Evolutionary conservation across 2,113 vertebrate species (phyloP), one percentile per base, ranked within the genome.

Genomic region (Procavia capensis): DNA sequence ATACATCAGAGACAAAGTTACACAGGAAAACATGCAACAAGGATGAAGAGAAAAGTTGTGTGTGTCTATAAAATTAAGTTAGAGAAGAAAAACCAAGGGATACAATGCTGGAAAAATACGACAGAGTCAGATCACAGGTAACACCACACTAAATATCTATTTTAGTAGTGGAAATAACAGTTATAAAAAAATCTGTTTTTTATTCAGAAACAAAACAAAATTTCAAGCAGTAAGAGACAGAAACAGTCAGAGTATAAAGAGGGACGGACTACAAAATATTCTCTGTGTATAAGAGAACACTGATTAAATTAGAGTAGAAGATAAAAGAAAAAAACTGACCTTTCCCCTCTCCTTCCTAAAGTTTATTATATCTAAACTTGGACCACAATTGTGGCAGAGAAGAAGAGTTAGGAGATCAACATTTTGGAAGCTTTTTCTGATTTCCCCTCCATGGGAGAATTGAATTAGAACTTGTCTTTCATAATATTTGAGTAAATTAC

Each of bases 51-150:
- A 27, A 31, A 20, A 13, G 31, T 89, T 19, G 54, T 74, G 11
- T 84, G 47, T 92, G 45, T 22, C 74, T 90, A 88, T 5, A 90
- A 19, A 91, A 85, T 88, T 61, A 90, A 74, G 16, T 59, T 83
- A 68, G 9, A 87, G 76, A 94, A 68, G 9, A 92, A 47, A 91
- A 83, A 47, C 75, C 61, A 92, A 41, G 22, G 4, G 7, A 63
- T 61, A 59, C 2, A 25, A 87, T 61, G 16, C 2, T 80, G 14
- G 31, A 20, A 95, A 95, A 88, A 85, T 41, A 63, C 7, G 9
- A 41, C 54, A 39, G 6, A 24, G 22, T 82, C 29, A 82, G 17
- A 61, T 54, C 24, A 75, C 45, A 68, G 31, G 57, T 61, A 94
- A 78, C 27, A 61, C n/a, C 16, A n/a, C n/a, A n/a, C n/a, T n/a